Base-by-base conservation (phyloP, 2,113 vertebrate genomes). In the Eolophus roseicapilla region DNA sequence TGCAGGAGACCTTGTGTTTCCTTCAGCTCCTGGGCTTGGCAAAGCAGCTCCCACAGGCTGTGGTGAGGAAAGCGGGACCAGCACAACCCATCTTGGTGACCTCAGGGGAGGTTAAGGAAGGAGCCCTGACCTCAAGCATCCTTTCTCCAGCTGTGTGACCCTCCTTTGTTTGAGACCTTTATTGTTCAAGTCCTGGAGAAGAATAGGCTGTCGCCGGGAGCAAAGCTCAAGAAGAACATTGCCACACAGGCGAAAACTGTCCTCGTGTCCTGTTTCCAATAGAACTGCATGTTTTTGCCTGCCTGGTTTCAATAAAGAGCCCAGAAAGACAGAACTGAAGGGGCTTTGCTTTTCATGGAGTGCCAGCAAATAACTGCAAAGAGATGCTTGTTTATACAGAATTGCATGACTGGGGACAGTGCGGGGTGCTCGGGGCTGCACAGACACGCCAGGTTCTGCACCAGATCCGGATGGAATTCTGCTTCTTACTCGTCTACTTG, bases 261-360 rank as follows among this genome's bases (percentile, higher is more conserved):
- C 90, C 88, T 90, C 39, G 3, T 43, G 68, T 86, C 88, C 95
- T 96, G 86, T 93, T 97, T 94, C 83, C 64, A 97, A 92, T 84
- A 81, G 67, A 96, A 78, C 33, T 3, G 2, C 75, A 60, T 92
- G 87, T 94, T 90, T 92, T 43, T 74, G 29, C 52, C 44, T 19
- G 86, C 62, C 92, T 97, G 95, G 82, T 95, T 96, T 94, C 76
- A 96, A 96, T 95, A 93, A 79, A 90, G 76, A 35, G 9, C 19
- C n/a, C 64, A 67, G 74, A 91, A 77, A 82, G 57, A 86, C 93
- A 88, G 79, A 84, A 82, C 10, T 71, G 93, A 57, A 89, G 83
- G 47, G 83, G 70, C 91, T 91, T 20, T 73, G 81, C 55, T 93
- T 96, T 97, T 95, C 83, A 95, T 91, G 69, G 81, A 44, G 4